phyloP scores from a whole-genome alignment of 2,113 vertebrate species.

The Hiodon alosoides region DNA sequence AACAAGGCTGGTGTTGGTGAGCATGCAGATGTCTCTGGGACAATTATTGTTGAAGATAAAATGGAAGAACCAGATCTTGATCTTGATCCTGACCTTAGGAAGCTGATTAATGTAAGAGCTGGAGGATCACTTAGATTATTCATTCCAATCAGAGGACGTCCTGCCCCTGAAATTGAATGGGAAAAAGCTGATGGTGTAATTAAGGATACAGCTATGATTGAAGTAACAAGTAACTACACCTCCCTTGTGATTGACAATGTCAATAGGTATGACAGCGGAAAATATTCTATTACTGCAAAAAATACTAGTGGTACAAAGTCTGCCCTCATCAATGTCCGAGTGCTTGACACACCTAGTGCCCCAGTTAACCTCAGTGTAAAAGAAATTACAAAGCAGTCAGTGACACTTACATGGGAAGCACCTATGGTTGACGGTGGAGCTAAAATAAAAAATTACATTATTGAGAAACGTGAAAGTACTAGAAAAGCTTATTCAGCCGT shows the following conservation, averaged over 20 bases:
- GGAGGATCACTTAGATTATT: slow-evolving; percentile 88
- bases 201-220: slow-evolving; percentile 82
- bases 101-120: slow-evolving; percentile 85
- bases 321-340: slow-evolving; percentile 86
- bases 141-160: slow-evolving; percentile 89
- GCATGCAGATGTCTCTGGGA: slow-evolving; percentile 79
- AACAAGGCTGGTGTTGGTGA: slow-evolving; percentile 96
- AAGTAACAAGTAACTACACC: slow-evolving; percentile 86
- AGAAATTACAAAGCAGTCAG: slow-evolving; percentile 89
- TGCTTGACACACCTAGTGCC: slow-evolving; percentile 90
- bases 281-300: slow-evolving; percentile 84
- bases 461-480: slow-evolving; percentile 96
- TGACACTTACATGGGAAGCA: slow-evolving; percentile 87
- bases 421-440: slow-evolving; percentile 87
- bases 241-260: slow-evolving; percentile 90
- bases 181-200: slow-evolving; percentile 80
- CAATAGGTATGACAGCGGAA: slow-evolving; percentile 88
- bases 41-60: slow-evolving; percentile 79
- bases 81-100: slow-evolving; percentile 88
- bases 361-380: slow-evolving; percentile 84
- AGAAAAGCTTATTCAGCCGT: slow-evolving; percentile 92
- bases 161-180: slow-evolving; percentile 88
- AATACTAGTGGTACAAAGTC: slow-evolving; percentile 89
- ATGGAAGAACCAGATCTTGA: slow-evolving; percentile 90
- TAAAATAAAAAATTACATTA: slow-evolving; percentile 92